Evolutionary conservation across 2,113 vertebrate species (phyloP), one percentile per base, ranked within the genome.

Genomic region (Callorhinus ursinus): DNA sequence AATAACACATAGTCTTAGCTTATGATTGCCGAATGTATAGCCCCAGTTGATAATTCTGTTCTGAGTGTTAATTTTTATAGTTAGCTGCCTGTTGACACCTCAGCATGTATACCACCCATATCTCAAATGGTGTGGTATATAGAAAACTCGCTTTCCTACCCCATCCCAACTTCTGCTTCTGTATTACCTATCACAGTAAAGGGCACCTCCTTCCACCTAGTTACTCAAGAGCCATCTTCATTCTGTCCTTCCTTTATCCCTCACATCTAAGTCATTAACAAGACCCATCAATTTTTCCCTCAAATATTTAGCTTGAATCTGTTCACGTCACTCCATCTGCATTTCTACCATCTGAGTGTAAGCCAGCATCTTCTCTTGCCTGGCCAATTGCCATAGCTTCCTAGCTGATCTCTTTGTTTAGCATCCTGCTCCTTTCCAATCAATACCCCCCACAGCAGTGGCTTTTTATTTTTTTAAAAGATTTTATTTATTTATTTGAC

Each of bases 101-200:
- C 4, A 26, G 19, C 4, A 2, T 46, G 18, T 7, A 15, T 14
- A 1, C 14, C 51, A 71, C 0, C 0, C 15, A 2, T 28, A 69
- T 28, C 42, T 96, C 76, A 36, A 93, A 65, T 31, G 13, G 13
- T 15, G 26, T 63, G 63, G 63, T 65, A 31, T 31, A 31, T 31
- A 31, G 28, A 31, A 69, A 57, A 63, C 39, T 33, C 31, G 2
- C 55, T 57, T 31, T 76, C 42, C 26, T 16, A 65, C 24, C 14
- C 24, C 28, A 7, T 39, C 1, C 33, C 15, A n/a, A 1, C n/a
- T 24, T 82, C 81, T 81, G 26, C 31, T 90, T 79, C 74, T 13
- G 10, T 18, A 12, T 87, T 51, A 19, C 18, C 55, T 57, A 24
- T 46, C 1, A 0, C 2, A 65, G 8, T 57, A 82, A 92, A 19